Percentiles rank a stretch among this genome's conserved stretches.
Evolutionary conservation across 2,113 vertebrate species (phyloP).

Genomic region (Gavia stellata): DNA sequence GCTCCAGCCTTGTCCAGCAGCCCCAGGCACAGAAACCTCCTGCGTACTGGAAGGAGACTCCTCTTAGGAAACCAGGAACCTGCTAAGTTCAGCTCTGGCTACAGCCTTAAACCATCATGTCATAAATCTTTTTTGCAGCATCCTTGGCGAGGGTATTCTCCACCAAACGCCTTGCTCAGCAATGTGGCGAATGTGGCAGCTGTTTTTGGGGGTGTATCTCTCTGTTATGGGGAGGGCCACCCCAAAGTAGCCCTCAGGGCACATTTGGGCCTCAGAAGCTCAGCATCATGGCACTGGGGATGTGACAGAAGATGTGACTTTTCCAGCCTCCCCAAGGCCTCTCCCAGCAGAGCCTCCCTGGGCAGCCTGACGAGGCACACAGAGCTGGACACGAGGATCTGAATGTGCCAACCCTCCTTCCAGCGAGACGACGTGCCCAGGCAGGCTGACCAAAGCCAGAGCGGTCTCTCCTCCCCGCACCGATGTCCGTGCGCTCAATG

Average conservation of each 20-base stretch:
- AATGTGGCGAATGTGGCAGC: accelerated
- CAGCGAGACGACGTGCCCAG: background rate
- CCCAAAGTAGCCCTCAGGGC: background rate
- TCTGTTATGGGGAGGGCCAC: background rate
- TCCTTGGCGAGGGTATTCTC: background rate
- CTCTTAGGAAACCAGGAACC: background rate
- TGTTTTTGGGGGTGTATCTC: background rate
- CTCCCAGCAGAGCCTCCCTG: background rate
- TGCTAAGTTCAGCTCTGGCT: background rate
- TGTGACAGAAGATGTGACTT: background rate
- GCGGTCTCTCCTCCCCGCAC: background rate
- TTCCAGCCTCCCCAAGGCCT: background rate
- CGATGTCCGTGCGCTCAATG: accelerated
- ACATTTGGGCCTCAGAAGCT: accelerated
- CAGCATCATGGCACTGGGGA: background rate
- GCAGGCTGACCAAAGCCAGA: background rate
- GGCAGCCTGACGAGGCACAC: background rate
- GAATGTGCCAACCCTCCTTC: background rate
- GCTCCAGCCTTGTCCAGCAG: background rate
- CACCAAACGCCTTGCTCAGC: background rate
- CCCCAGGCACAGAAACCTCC: background rate
- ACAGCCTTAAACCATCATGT: background rate
- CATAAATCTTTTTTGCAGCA: background rate
- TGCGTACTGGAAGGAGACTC: background rate
- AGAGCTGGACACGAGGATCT: accelerated